Evolutionary conservation across 23 tunicate species (phyloP), one percentile per base, ranked within the genome.

Genomic region (Ascidia mentula): DNA sequence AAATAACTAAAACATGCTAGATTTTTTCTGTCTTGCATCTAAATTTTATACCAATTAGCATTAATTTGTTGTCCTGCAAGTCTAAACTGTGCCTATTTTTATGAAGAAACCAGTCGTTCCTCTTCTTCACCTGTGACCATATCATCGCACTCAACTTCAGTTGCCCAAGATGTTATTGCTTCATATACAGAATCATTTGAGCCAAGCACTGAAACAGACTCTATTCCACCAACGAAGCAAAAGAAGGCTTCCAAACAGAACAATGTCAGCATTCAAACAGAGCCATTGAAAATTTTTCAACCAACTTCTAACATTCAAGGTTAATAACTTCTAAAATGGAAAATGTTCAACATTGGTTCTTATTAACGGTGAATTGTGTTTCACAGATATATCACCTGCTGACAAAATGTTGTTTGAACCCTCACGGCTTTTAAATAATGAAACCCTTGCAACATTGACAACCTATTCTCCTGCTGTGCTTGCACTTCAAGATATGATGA

Each of bases 401-500:
- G 65, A 53, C 65, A 53, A 28, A 53, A 53, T 53, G 65, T 20
- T 78, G 13, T 86, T 79, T 59, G 71, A 71, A 59, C 88, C 97
- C 6, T 39, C 82, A 32, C 69, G 38, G 45, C 20, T 87, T 18
- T 60, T 92, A 9, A 69, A 59, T 53, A 79, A 87, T 42, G 92
- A 87, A 83, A 82, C 84, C 6, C 79, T 92, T 33, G 82, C 82
- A 65, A 72, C 80, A n/a, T 37, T 92, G 74, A 45, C 97, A 0
- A 59, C 91, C 12, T 87, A 87, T 32, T 87, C 90, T 1, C 97
- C 97, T 45, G 97, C 82, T 46, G 83, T 84, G 32, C 40, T 92
- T 1, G 97, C 97, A 22, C 74, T 92, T 13, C 97, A 92, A 45
- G 97, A 92, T 38, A 73, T 92, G 72, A 36, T 92, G 38, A 83